phyloP scores from a whole-genome alignment of 2,113 vertebrate genomes.

The Galbula dea region DNA sequence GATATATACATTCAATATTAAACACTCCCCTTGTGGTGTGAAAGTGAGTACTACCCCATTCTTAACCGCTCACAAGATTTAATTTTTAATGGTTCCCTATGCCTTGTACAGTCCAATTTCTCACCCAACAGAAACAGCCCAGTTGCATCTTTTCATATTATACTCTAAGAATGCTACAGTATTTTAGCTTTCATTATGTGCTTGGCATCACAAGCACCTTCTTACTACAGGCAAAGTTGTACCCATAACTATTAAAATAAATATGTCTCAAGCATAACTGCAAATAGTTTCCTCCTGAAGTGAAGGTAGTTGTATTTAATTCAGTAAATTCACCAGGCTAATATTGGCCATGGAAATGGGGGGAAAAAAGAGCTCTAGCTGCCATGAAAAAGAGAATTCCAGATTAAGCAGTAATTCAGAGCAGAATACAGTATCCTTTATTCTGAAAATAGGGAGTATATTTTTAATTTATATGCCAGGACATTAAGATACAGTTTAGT shows the following conservation, averaged over 20 bases:
- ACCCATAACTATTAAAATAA: background rate
- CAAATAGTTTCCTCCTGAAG: background rate
- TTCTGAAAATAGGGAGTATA: background rate
- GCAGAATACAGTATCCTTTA: background rate
- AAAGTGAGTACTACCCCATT: background rate
- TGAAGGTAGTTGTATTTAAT: background rate
- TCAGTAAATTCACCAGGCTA: background rate
- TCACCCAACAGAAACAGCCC: background rate
- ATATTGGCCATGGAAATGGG: background rate
- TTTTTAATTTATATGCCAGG: background rate
- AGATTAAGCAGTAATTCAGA: background rate
- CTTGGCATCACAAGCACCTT: background rate
- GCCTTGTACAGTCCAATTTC: background rate
- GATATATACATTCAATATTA: background rate
- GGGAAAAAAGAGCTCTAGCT: background rate
- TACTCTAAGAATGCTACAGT: background rate
- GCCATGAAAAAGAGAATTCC: background rate
- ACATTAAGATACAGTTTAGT: background rate
- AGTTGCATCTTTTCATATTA: background rate
- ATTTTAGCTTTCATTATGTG: background rate
- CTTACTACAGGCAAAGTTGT: background rate
- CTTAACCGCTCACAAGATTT: background rate
- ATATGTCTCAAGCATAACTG: background rate
- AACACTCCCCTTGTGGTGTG: background rate
- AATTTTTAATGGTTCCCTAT: background rate